Evolutionary conservation across 2,113 vertebrate species (phyloP), one percentile per base, ranked within the genome.

Genomic region (Tympanuchus pallidicinctus): DNA sequence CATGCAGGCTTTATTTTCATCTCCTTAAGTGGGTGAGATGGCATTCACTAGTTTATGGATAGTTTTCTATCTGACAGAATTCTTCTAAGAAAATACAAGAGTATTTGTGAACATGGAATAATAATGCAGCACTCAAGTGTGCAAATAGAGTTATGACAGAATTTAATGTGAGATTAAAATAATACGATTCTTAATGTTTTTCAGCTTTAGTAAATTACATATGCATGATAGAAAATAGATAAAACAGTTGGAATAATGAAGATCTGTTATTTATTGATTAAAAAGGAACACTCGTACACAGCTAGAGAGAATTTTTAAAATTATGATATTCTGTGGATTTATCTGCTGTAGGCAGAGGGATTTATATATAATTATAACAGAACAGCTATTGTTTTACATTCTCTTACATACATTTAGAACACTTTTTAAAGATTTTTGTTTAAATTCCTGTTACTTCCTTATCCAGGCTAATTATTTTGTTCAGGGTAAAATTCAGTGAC

Each of bases 1-100:
- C 70, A n/a, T 24, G 65, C 18, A 77, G 15, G 30, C 86, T 89
- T 92, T 61, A 71, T 91, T 84, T 94, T 86, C n/a, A 42, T 57
- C 56, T 52, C 34, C 27, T 80, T 75, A 70, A 59, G 77, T 64
- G 45, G 17, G 11, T 81, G 61, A 91, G 17, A 48, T 73, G 32
- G 40, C 27, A 84, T 67, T 91, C 17, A 12, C 21, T 71, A 30
- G n/a, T 88, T 93, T 81, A 70, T 61, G 27, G 30, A 10, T 13
- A 83, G 47, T 74, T 90, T 90, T 93, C 40, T 42, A 77, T 16
- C 22, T 83, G 64, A 27, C 40, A 76, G 11, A 17, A 40, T 89
- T 65, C 59, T 34, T 65, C 59, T 34, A 69, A 79, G 43, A 75
- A 77, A 92, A 60, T 20, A 28, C 38, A 30, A 18, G 81, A 52